A percentile compares a stretch with the other conserved stretches of the same genome.
Evolutionary conservation across 2,797 vertebrate genomes (phyloP).

Genomic region (Gymnothorax reevesii): DNA sequence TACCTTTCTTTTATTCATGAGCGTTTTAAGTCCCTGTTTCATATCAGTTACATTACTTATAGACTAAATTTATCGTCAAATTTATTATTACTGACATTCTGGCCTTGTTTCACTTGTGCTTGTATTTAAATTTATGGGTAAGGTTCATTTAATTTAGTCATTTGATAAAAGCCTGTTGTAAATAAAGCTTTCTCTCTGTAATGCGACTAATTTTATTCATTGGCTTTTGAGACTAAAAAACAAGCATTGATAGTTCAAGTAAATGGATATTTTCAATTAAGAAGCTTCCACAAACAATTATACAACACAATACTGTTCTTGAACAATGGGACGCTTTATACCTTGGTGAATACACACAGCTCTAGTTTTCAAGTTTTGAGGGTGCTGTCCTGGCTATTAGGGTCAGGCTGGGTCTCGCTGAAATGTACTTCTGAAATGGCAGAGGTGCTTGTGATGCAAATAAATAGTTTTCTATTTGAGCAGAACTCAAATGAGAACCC

Average conservation of each 20-base stretch:
- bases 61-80: neutral
- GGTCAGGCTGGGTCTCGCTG: neutral
- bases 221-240: neutral
- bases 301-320: neutral
- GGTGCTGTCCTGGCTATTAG: neutral
- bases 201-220: neutral
- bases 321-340: neutral
- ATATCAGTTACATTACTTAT: neutral
- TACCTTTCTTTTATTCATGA: neutral
- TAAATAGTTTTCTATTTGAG: neutral
- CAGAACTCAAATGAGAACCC: neutral
- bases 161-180: neutral
- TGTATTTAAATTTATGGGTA: neutral
- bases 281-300: neutral
- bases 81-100: neutral
- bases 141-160: neutral
- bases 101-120: neutral
- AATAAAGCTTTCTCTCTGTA: neutral
- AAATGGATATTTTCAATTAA: neutral
- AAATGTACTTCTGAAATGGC: neutral
- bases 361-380: neutral
- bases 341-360: neutral
- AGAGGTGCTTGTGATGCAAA: neutral
- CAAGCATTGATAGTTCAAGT: neutral
- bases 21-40: neutral